Base-by-base conservation (phyloP, 2,888 invertebrate genomes). In the Sceliomorpha sp. region DNA sequence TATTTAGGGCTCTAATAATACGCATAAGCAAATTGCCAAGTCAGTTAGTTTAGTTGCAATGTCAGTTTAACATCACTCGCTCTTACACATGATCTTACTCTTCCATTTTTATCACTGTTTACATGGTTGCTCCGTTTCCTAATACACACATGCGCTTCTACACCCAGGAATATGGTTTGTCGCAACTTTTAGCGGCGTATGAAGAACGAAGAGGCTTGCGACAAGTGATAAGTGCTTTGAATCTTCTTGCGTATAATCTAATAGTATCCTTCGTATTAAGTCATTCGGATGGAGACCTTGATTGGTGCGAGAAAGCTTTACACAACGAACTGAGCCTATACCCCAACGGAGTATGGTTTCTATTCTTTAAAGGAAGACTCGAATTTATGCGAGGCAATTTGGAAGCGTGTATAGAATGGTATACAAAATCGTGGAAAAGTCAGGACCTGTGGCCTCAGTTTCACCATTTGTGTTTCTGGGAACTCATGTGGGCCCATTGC, bases 381-480 rank as follows among this genome's bases (percentile, higher is more conserved):
- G 94, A 96, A 83, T 92, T 97, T 79, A 92, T 97, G 82, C 92
- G 92, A 67, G 96, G 96, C 0, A 91, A 94, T 81, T 89, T 96
- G 34, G 91, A 92, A 12, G 90, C 91, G 17, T 93, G 95, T 8
- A 91, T 95, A 31, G 86, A 89, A 8, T 95, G 93, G 89, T 97
- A 97, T 89, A 92, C 92, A 64, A 92, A 91, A 74, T 96, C 96
- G 0, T 94, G 96, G 90, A 91, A 92, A 69, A 95, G 95, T 1
- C 97, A 97, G 83, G 89, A 92, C 64, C 90, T 94, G 37, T 98
- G 97, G 96, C 92, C 93, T 0, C 97, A 98, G 87, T 96, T 98
- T 87, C 96, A 96, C 84, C 96, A 98, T 84, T 89, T 98, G 1
- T 97, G 97, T 87, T 97, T 93, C 85, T 98, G 98, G 98, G 98